phyloP scores from a whole-genome alignment of 1,140 invertebrate species.

The Euura lappo region DNA sequence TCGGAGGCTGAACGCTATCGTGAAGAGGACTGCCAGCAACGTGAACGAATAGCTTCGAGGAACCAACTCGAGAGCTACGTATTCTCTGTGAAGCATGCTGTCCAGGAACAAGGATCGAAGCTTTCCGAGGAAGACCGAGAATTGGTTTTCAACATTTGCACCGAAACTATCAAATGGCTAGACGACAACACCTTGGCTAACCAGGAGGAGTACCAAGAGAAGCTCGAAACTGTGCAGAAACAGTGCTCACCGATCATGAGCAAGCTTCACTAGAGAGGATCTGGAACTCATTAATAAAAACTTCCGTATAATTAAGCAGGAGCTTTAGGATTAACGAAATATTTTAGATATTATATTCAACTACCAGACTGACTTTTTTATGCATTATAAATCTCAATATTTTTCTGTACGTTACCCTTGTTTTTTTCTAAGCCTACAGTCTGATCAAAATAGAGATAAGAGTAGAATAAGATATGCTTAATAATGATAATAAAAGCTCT shows the following conservation, averaged over 20 bases:
- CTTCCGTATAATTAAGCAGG: constrained; percentile 2
- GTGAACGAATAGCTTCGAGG: constrained; percentile 71
- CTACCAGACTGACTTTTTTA: no score
- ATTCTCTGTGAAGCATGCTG: constrained; percentile 60
- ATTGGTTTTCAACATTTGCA: constrained; percentile 52
- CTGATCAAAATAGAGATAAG: no score
- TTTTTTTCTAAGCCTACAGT: no score
- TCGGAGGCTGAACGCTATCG: constrained; percentile 77
- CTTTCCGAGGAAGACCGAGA: constrained; percentile 48
- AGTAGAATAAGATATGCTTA: no score
- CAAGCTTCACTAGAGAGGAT: constrained; percentile 71
- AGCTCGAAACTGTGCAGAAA: constrained; percentile 74
- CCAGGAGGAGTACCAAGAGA: constrained; percentile 78
- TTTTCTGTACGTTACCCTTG: no score
- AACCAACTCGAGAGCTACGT: constrained; percentile 87
- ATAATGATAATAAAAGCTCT: no score
- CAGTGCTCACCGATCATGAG: constrained; percentile 77
- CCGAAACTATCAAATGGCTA: constrained; percentile 61
- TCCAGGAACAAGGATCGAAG: constrained; percentile 49
- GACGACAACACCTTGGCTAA: constrained; percentile 74
- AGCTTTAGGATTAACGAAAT: constrained; percentile 28
- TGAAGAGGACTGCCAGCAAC: constrained; percentile 71
- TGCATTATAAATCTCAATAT: no score
- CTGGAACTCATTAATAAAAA: constrained; percentile 27
- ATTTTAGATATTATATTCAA: constrained; percentile 17